These are phyloP conservation scores for Rachycentron canadum DNA, from an alignment of 2,797 vertebrate genomes.

Conservation along the genomic window DNA sequence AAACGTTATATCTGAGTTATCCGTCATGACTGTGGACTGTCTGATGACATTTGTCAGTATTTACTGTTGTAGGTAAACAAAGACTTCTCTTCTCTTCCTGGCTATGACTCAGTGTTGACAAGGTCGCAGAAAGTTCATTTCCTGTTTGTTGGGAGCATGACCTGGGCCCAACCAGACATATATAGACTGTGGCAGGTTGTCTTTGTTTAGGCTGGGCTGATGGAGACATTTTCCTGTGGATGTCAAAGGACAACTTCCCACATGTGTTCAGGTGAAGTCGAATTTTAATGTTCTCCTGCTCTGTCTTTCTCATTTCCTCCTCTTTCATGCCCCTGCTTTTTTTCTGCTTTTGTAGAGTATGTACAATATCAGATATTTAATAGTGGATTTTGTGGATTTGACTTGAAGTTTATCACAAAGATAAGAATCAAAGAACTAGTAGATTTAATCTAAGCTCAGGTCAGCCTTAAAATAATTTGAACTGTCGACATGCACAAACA, in stretches of 20 bases:
- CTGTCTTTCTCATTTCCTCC: slow-evolving; percentile 39
- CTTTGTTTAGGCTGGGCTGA: slow-evolving; percentile 51
- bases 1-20: slow-evolving; percentile 55
- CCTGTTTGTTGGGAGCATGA: slow-evolving; percentile 61
- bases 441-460: background rate
- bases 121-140: slow-evolving; percentile 67
- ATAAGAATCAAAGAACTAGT: slow-evolving; percentile 27
- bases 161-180: slow-evolving; percentile 38
- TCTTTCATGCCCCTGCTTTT: background rate
- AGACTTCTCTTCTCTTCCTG: slow-evolving; percentile 37
- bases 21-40: slow-evolving; percentile 71
- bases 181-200: slow-evolving; percentile 64
- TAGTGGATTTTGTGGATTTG: slow-evolving; percentile 13
- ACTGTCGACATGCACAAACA: slow-evolving; percentile 1
- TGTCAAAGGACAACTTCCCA: slow-evolving; percentile 54
- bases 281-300: slow-evolving; percentile 18
- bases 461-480: background rate
- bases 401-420: slow-evolving; percentile 18
- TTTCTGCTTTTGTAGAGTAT: slow-evolving; percentile 20
- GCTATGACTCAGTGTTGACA: slow-evolving; percentile 61
- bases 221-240: slow-evolving; percentile 60
- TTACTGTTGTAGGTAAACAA: slow-evolving; percentile 68
- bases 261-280: slow-evolving; percentile 44
- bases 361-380: slow-evolving; percentile 17
- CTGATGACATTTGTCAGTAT: slow-evolving; percentile 76